Percentiles rank a stretch among this genome's conserved stretches.
Evolutionary conservation across 2,888 invertebrate genomes (phyloP).

Genomic region (Steinernema carpocapsae): DNA sequence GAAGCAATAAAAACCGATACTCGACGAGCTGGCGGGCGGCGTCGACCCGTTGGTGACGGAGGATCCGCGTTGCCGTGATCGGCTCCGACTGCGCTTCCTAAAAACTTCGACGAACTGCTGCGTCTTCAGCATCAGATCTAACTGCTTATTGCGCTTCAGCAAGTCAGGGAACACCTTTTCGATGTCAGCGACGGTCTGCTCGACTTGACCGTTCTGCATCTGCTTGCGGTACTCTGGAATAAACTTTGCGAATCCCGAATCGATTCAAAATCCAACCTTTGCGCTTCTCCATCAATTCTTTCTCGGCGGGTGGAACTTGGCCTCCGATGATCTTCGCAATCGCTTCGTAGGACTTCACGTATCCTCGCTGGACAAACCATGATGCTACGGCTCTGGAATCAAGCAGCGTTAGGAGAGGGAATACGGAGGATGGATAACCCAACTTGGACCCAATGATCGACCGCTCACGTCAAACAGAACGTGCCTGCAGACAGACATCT

Average conservation of each 20-base stretch:
- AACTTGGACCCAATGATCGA: too few relatives aligned
- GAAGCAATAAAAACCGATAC: conserved; percentile 24
- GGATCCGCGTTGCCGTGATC: conserved; percentile 12
- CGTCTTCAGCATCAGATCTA: conserved; percentile 86
- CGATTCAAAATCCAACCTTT: neutral
- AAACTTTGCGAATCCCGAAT: neutral
- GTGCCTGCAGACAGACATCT: too few relatives aligned
- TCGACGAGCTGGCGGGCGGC: conserved; percentile 18
- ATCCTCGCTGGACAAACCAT: conserved; percentile 96
- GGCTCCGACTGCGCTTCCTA: conserved; percentile 26
- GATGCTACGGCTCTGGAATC: conserved; percentile 87
- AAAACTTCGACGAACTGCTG: conserved; percentile 99
- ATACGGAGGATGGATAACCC: too few relatives aligned
- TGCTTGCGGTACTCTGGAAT: conserved; percentile 85
- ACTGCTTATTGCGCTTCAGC: conserved; percentile 76
- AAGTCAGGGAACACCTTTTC: conserved; percentile 89
- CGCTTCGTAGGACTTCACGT: conserved; percentile 89
- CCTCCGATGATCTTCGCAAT: conserved; percentile 73
- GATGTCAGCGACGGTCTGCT: conserved; percentile 90
- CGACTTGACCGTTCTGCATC: conserved; percentile 89
- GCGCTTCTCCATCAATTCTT: neutral
- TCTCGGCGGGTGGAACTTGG: neutral
- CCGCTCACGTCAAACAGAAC: too few relatives aligned
- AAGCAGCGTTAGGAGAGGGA: conserved; percentile 44
- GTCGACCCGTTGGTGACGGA: conserved; percentile 18